These are phyloP conservation scores for Apamea epomidion DNA, from an alignment of 2,888 invertebrate species.

Conservation along the genomic window DNA sequence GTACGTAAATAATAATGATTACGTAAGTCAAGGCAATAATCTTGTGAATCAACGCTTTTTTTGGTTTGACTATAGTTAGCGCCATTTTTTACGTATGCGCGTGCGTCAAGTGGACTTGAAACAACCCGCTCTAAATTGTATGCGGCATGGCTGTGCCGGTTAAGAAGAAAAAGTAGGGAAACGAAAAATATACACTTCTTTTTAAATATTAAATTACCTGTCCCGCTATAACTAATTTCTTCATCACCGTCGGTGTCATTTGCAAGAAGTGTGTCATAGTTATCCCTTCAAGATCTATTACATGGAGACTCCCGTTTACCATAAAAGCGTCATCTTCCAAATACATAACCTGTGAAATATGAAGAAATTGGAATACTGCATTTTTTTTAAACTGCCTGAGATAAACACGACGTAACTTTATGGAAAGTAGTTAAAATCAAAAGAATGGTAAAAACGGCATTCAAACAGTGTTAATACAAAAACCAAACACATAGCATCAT, in stretches of 20 bases:
- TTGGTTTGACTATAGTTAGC: not conserved
- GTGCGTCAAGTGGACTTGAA: not conserved
- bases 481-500: not conserved
- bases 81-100: not conserved
- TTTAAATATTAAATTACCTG: conserved; percentile 44
- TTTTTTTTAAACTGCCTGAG: not conserved
- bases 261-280: conserved; percentile 46
- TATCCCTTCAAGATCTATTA: conserved; percentile 58
- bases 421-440: not conserved
- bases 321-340: conserved; percentile 56
- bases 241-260: conserved; percentile 49
- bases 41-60: not conserved
- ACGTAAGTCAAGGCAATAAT: not conserved
- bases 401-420: not conserved
- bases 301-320: conserved; percentile 42
- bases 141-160: not conserved
- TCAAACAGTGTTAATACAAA: not conserved
- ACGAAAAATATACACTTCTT: not conserved
- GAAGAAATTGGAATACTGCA: not conserved
- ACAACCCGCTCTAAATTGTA: not conserved
- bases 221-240: conserved; percentile 54
- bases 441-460: not conserved
- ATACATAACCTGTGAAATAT: conserved; percentile 46
- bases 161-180: not conserved
- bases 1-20: not conserved